Percentiles rank a stretch among this genome's conserved stretches.
These are phyloP conservation scores for Cheilosia vulpina DNA, from an alignment of 2,888 invertebrate species.

Conservation along the genomic window DNA sequence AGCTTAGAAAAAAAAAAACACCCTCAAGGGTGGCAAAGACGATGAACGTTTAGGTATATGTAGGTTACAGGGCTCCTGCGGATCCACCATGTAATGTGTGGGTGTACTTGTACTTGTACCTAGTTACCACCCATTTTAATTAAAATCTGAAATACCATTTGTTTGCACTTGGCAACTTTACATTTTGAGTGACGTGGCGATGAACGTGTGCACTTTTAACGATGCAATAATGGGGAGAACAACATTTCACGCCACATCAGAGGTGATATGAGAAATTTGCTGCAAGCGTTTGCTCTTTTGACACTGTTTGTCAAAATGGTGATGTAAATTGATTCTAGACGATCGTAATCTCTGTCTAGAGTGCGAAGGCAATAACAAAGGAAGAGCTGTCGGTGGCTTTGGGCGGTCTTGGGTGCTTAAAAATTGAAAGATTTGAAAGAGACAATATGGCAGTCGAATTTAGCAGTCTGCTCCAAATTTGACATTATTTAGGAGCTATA, in stretches of 20 bases:
- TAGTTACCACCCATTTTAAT: conserved; percentile 40
- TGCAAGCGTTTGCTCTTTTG: conserved; percentile 24
- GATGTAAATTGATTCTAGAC: conserved; percentile 17
- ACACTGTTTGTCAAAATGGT: conserved; percentile 25
- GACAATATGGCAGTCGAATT: too few relatives aligned
- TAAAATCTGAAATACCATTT: conserved; percentile 54
- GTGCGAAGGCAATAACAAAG: background rate
- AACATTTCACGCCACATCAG: conserved; percentile 7
- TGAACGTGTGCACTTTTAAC: conserved; percentile 26
- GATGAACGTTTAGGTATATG: background rate
- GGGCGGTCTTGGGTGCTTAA: too few relatives aligned
- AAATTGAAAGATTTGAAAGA: too few relatives aligned
- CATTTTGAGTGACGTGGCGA: conserved; percentile 21
- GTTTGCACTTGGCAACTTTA: conserved; percentile 53
- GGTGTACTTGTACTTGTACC: too few relatives aligned
- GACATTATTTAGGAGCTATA: too few relatives aligned
- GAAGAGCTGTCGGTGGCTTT: too few relatives aligned
- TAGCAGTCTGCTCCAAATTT: too few relatives aligned
- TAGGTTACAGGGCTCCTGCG: conserved; percentile 41
- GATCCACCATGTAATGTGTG: background rate
- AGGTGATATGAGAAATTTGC: conserved; percentile 1
- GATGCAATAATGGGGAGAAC: conserved; percentile 15
- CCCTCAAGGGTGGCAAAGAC: conserved; percentile 3
- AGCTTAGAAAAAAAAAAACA: conserved; percentile 17
- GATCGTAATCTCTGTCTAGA: background rate